These are phyloP conservation scores for Gastrophryne carolinensis DNA, from an alignment of 2,797 vertebrate genomes.

Conservation along the genomic window DNA sequence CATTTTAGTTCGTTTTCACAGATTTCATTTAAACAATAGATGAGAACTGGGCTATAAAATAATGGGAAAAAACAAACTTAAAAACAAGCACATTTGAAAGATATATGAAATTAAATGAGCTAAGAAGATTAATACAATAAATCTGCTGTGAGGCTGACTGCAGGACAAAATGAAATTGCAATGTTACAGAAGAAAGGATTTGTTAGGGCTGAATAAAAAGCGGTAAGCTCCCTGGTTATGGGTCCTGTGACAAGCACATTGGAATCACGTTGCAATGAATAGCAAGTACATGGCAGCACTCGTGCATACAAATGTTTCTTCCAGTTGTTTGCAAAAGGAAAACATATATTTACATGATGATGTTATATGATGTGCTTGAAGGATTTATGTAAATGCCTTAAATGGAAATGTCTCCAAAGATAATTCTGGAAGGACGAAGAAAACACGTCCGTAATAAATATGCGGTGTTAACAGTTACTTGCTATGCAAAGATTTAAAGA, in stretches of 20 bases:
- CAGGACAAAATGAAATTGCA: slow-evolving; percentile 53
- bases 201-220: slow-evolving; percentile 50
- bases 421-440: not conserved
- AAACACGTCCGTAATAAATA: not conserved
- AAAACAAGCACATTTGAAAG: slow-evolving; percentile 51
- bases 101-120: slow-evolving; percentile 53
- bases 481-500: too few relatives aligned
- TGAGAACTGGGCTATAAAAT: slow-evolving; percentile 16
- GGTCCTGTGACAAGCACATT: slow-evolving; percentile 34
- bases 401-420: slow-evolving; percentile 11
- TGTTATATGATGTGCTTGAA: not conserved
- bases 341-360: slow-evolving; percentile 38
- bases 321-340: slow-evolving; percentile 21
- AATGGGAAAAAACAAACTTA: not conserved
- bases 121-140: slow-evolving; percentile 53
- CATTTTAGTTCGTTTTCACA: slow-evolving; percentile 19
- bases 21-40: slow-evolving; percentile 37
- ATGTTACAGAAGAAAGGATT: slow-evolving; percentile 53
- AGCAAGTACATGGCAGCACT: slow-evolving; percentile 30
- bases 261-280: slow-evolving; percentile 43
- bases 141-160: slow-evolving; percentile 51
- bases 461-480: not conserved
- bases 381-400: slow-evolving; percentile 30
- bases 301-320: slow-evolving; percentile 39
- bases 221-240: slow-evolving; percentile 45